Evolutionary conservation across 2,888 invertebrate genomes (phyloP), one percentile per base, ranked within the genome.

Genomic region (Drosophila birchii): DNA sequence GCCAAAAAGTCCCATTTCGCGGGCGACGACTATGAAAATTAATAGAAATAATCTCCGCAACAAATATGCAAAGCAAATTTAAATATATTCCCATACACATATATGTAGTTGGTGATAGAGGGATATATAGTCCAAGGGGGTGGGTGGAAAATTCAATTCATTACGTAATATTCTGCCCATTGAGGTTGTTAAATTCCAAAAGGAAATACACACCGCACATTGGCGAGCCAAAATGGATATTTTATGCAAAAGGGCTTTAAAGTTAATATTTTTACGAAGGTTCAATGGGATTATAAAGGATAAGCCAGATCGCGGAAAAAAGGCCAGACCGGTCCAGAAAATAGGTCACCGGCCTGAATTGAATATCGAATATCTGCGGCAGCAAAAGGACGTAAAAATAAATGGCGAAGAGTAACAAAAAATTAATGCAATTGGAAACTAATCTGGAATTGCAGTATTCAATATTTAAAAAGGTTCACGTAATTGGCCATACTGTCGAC

Each of bases 31-130:
- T 68, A 78, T 78, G 49, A 73, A 80, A 80, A 80, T 80, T 80
- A 80, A 80, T 80, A 78, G 76, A 78, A 78, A 80, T 80, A 83
- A 78, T 76, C 81, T 75, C 51, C 57, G 55, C 51, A 47, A 26
- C 77, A 72, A 77, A 79, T 67, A 77, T 76, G 71, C 66, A 72
- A 63, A 70, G 72, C 45, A 64, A 81, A 81, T 79, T 63, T 74
- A 45, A 68, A 54, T 18, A 36, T 39, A 38, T 11, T 7, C 11
- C 14, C 29, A 4, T 14, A 34, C 29, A 4, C 12, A 34, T 14
- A 18, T 34, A 49, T 36, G 14, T 34, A 58, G 23, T 36, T 29
- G 20, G 5, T 26, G 18, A 44, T 44, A 26, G 23, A 4, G 18
- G 20, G 5, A 58, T 34, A 43, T 34, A 43, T 14, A 61, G 14